Evolutionary conservation across 2,888 invertebrate genomes (phyloP).

Genomic region (Mimachlamys varia): DNA sequence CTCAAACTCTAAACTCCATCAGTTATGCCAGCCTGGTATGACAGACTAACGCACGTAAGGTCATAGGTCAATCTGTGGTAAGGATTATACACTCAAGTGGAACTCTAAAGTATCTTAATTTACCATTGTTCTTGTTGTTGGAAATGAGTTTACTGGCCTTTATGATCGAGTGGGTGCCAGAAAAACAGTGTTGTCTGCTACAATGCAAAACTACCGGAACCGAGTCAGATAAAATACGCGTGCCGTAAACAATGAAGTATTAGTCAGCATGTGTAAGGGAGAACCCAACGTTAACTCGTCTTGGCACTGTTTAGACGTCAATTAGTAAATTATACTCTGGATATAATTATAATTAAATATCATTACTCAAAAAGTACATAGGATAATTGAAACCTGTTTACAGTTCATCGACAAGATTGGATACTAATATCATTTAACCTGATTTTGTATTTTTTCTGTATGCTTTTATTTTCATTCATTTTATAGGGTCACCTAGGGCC

Average conservation of each 20-base stretch:
- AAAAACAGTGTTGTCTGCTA: not conserved
- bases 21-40: not conserved
- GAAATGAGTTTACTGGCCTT: not conserved
- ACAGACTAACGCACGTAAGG: not conserved
- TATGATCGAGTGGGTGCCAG: constrained; percentile 23
- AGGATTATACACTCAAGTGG: not conserved
- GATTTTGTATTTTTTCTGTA: no score
- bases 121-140: not conserved
- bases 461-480: not conserved
- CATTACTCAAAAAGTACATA: no score
- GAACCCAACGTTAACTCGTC: not conserved
- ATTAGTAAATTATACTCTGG: no score
- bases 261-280: not conserved
- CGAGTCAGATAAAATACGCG: no score
- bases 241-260: not conserved
- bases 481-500: constrained; percentile 40
- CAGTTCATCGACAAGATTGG: no score
- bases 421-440: no score
- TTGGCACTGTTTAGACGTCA: not conserved
- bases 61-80: not conserved
- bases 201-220: not conserved
- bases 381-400: no score
- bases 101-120: not conserved
- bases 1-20: not conserved
- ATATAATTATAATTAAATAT: no score